These are phyloP conservation scores for Heterodera schachtii DNA, from an alignment of 1,140 invertebrate genomes.

Conservation along the genomic window DNA sequence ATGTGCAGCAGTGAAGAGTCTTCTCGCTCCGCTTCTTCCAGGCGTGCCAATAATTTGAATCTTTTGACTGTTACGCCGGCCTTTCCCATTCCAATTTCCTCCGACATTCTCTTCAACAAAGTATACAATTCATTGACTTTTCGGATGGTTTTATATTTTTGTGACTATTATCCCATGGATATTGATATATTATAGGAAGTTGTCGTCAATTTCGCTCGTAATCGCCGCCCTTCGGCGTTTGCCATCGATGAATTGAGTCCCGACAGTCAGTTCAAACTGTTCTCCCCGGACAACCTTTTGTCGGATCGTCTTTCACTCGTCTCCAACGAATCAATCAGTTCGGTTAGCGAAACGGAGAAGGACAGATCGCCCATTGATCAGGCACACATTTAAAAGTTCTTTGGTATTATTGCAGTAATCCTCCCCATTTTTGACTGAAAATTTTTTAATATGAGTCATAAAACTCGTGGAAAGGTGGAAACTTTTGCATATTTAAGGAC, in stretches of 20 bases:
- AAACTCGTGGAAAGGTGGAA: background rate
- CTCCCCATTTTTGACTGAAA: no score
- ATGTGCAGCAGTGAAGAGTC: background rate
- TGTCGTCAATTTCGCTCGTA: background rate
- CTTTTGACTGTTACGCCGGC: constrained; percentile 16
- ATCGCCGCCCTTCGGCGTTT: constrained; percentile 1
- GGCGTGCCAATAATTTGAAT: background rate
- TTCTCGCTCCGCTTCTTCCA: background rate
- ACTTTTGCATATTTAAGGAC: background rate
- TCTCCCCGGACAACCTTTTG: constrained; percentile 9
- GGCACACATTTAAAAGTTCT: background rate
- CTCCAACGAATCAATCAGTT: constrained; percentile 26
- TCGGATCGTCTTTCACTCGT: constrained; percentile 17
- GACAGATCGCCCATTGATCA: constrained; percentile 8
- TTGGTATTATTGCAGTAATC: no score
- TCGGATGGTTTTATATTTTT: no score
- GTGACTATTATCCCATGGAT: no score
- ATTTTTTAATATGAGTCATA: no score
- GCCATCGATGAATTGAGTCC: constrained; percentile 13
- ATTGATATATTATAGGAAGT: background rate
- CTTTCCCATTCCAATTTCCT: constrained; percentile 24
- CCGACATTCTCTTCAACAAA: constrained; percentile 24
- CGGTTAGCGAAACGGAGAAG: constrained; percentile 10
- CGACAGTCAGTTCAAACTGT: constrained; percentile 4
- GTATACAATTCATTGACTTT: background rate